Evolutionary conservation across 2,797 vertebrate genomes (phyloP).

Genomic region (Notolepis coatsorum): DNA sequence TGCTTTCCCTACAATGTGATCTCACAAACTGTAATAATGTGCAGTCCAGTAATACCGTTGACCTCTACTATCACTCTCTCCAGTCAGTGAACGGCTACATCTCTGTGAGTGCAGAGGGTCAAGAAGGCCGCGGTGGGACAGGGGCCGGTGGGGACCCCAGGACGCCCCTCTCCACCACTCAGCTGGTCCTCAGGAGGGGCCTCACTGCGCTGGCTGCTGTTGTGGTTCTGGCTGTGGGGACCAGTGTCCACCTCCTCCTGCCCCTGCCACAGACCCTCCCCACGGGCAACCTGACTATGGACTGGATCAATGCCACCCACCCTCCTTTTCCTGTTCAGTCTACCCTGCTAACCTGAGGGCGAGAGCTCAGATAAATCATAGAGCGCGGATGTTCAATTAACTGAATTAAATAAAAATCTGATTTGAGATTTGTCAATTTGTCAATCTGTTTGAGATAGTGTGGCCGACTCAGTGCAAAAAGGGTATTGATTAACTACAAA

Average conservation of each 20-base stretch:
- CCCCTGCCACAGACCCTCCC: constrained; percentile 57
- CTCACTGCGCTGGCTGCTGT: constrained; percentile 66
- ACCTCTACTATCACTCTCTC: neutral
- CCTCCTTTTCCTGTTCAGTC: constrained; percentile 27
- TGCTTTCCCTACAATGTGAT: neutral
- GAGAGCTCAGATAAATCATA: constrained; percentile 18
- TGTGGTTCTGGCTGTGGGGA: constrained; percentile 75
- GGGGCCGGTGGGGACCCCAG: neutral
- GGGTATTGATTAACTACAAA: no score
- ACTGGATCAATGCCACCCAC: constrained; percentile 49
- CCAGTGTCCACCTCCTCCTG: constrained; percentile 72
- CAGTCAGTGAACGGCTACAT: constrained; percentile 59
- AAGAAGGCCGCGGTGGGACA: constrained; percentile 8
- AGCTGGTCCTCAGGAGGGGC: constrained; percentile 77
- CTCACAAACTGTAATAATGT: no score
- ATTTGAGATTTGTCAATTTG: no score
- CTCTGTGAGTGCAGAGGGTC: constrained; percentile 38
- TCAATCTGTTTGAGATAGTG: no score
- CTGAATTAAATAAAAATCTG: neutral
- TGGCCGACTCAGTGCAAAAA: no score
- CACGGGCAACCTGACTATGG: constrained; percentile 45
- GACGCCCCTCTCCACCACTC: constrained; percentile 40
- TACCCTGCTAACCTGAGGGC: constrained; percentile 13
- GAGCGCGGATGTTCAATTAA: neutral
- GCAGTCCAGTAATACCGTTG: neutral